Evolutionary conservation across 2,888 invertebrate species (phyloP), one percentile per base, ranked within the genome.

Genomic region (Alviniconcha strummeri): DNA sequence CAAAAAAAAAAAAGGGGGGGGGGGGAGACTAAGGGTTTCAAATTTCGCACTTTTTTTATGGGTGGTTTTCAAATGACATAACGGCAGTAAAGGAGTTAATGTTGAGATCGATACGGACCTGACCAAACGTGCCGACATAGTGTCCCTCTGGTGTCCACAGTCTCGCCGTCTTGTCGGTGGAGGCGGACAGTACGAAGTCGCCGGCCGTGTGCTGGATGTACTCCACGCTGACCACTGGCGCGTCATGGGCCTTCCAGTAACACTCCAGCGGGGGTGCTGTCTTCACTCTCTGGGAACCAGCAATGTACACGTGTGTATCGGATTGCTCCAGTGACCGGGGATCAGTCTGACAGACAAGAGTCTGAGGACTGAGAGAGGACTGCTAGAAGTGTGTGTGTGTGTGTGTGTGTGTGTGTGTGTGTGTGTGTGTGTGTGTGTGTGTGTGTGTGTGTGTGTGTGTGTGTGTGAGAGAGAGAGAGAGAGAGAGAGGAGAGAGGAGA

Each of bases 41-140:
- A 60, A 8, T 60, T 8, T 60, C 8, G 60, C 60, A 60, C 8
- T 13, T 60, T 60, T 36, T 36, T 36, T 36, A 36, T 3, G 36
- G 36, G 36, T 36, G 36, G 36, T 36, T 36, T 36, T 36, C 36
- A 36, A 36, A 36, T 3, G 36, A 3, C 36, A 36, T 36, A 0
- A 36, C 36, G 36, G 64, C 11, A 64, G 64, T 64, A 1, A 64
- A 64, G 15, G 64, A 4, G 64, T 64, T 64, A 64, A 64, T 64
- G 64, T 4, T 15, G 9, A 36, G 1, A 5, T 6, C 17, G n/a
- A 69, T 17, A 15, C 69, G 7, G 19, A 91, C 92, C 92, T 93
- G 93, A 36, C 93, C 93, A 88, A 93, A 93, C 19, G 91, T 91
- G 11, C 93, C 93, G 15, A 93, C 87, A 83, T 89, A 91, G 56